Conservation (phyloP, 2,797 vertebrate species). For the Acropternis orthonyx region DNA sequence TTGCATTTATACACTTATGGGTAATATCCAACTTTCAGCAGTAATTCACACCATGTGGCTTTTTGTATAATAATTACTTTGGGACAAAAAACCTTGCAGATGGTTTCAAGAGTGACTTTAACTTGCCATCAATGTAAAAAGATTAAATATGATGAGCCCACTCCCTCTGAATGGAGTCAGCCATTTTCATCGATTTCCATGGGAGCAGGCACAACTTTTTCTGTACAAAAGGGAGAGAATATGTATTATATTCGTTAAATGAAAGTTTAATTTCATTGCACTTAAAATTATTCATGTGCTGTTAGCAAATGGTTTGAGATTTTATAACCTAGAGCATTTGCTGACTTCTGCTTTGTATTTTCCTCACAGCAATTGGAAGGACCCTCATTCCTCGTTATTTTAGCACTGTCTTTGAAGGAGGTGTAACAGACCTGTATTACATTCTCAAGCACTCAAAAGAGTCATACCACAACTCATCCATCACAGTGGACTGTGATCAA, state of each 20-base stretch:
- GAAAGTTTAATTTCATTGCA: constrained; percentile 33
- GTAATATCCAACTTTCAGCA: background rate
- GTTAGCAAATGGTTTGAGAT: constrained; percentile 49
- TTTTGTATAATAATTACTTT: constrained; percentile 27
- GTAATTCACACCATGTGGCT: background rate
- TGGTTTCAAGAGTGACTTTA: constrained; percentile 32
- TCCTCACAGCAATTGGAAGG: constrained; percentile 91
- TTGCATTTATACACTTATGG: constrained; percentile 28
- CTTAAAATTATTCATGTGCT: constrained; percentile 61
- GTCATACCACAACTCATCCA: constrained; percentile 98
- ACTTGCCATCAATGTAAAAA: background rate
- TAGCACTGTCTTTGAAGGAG: constrained; percentile 98
- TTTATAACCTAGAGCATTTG: constrained; percentile 47
- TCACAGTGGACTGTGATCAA: constrained; percentile 99
- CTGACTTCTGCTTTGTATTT: constrained; percentile 74
- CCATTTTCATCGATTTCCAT: constrained; percentile 33
- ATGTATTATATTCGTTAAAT: constrained; percentile 44
- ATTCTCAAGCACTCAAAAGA: constrained; percentile 99
- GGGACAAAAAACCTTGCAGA: constrained; percentile 26
- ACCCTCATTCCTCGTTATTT: constrained; percentile 99
- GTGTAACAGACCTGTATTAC: constrained; percentile 97
- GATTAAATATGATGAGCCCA: background rate
- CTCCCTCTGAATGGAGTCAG: constrained; percentile 17
- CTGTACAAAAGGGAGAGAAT: background rate
- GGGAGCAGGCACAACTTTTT: background rate